Percentiles rank a stretch among this genome's conserved stretches.
phyloP scores from a whole-genome alignment of 1,140 invertebrate genomes.

The Drosophila malerkotliana region DNA sequence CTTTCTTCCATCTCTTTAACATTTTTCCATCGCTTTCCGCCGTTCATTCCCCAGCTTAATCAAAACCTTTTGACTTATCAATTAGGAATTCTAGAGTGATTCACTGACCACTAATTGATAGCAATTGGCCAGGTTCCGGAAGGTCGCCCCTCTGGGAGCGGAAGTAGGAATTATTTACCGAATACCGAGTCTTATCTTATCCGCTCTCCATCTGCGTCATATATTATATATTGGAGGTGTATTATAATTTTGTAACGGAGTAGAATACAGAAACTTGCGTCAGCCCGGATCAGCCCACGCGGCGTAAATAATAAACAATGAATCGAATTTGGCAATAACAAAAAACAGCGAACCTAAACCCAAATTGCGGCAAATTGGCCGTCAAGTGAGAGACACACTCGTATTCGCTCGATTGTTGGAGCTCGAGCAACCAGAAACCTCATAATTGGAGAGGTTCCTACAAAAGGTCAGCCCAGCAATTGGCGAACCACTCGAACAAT shows the following conservation, averaged over 20 bases:
- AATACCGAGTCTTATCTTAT: slow-evolving; percentile 40
- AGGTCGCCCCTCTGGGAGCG: slow-evolving; percentile 35
- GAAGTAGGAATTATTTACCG: slow-evolving; percentile 39
- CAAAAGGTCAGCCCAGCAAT: slow-evolving; percentile 70
- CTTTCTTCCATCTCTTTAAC: background rate
- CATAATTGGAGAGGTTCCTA: slow-evolving; percentile 77
- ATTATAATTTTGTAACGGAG: slow-evolving; percentile 49
- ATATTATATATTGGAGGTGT: slow-evolving; percentile 7
- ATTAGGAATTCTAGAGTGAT: slow-evolving; percentile 62
- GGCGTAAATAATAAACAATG: slow-evolving; percentile 48
- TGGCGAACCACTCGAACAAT: slow-evolving; percentile 58
- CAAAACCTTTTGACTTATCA: slow-evolving; percentile 69
- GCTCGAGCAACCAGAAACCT: slow-evolving; percentile 32
- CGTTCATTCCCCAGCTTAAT: slow-evolving; percentile 44
- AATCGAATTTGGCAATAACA: slow-evolving; percentile 27
- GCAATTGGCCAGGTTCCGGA: slow-evolving; percentile 48
- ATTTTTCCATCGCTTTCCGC: slow-evolving; percentile 1
- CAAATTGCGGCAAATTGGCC: slow-evolving; percentile 63
- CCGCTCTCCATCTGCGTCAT: slow-evolving; percentile 27
- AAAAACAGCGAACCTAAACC: slow-evolving; percentile 18
- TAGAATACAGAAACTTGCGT: slow-evolving; percentile 62
- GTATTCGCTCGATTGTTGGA: slow-evolving; percentile 21
- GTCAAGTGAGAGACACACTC: slow-evolving; percentile 31
- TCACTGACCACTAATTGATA: slow-evolving; percentile 46
- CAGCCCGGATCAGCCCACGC: slow-evolving; percentile 55